Base-by-base conservation (phyloP, 2,888 invertebrate genomes). In the Melinaea marsaeus region DNA sequence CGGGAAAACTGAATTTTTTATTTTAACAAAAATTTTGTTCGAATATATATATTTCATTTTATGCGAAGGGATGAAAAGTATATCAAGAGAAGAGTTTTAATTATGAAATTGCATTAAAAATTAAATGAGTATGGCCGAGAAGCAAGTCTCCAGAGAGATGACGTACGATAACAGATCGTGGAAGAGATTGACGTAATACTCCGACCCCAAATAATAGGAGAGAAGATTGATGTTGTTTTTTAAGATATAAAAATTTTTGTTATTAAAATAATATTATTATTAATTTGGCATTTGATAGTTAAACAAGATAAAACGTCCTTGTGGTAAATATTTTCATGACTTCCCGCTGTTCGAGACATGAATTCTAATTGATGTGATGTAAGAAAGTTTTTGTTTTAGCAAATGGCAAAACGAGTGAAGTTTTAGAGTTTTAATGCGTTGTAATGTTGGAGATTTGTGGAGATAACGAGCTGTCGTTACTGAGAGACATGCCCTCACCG, bases 391-490 rank as follows among this genome's bases (percentile, higher is more conserved):
- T 85, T 86, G 84, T 85, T 81, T 75, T 71, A 79, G 76, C 83
- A 86, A 89, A 88, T 85, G 87, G 86, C 80, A 77, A 80, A 78
- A 77, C 76, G 79, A 84, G 81, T 81, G 77, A 85, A 90, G 86
- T 89, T 88, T 86, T 80, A 79, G 84, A 90, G 88, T 90, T 90
- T 89, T 88, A 90, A 89, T 90, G 88, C 84, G 85, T 83, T 80
- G 83, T 89, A 89, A 90, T 90, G 87, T 81, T 73, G 79, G 79
- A 88, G 88, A 88, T 90, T 85, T 90, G 86, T 85, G 87, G 83
- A 80, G 79, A 85, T 89, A 89, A 90, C 82, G 90, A 88, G 78
- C 65, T 70, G 74, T 85, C 89, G 82, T 90, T 90, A 90, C 75
- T 75, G 71, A 76, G 80, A 85, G 84, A 83, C 86, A 84, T 79